Percentiles rank a stretch among this genome's conserved stretches.
Conservation (phyloP, 2,888 invertebrate genomes). For the Philaethria dido region DNA sequence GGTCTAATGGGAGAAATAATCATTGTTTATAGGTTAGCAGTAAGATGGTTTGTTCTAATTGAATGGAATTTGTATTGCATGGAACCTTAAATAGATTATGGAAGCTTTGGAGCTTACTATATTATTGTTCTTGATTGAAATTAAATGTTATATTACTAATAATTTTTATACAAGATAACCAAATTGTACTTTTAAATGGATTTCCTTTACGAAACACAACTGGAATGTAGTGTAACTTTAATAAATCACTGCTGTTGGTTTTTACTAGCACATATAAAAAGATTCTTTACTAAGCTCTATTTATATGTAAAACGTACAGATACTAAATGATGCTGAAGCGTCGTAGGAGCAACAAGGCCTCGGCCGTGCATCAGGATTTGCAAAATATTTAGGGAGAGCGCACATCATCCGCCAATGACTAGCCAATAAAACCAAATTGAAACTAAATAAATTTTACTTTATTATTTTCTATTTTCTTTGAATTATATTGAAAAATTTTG, state of each 20-base stretch:
- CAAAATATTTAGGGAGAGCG: constrained; percentile 62
- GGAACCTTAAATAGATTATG: neutral
- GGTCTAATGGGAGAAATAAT: constrained; percentile 5
- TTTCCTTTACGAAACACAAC: neutral
- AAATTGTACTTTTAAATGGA: neutral
- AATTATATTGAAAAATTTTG: too few relatives aligned
- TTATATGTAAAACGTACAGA: constrained; percentile 71
- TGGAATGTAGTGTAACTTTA: neutral
- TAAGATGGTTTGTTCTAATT: neutral
- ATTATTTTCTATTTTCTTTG: constrained; percentile 63
- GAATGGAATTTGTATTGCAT: neutral
- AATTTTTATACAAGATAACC: neutral
- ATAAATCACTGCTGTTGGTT: constrained; percentile 19
- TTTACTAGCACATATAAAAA: constrained; percentile 32
- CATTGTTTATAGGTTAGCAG: constrained; percentile 1
- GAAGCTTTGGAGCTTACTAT: neutral
- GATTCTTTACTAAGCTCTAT: constrained; percentile 43
- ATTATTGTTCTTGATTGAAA: neutral
- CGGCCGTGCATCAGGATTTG: constrained; percentile 65
- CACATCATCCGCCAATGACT: constrained; percentile 71
- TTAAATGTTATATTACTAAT: neutral
- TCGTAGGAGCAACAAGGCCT: constrained; percentile 51
- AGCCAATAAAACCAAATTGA: constrained; percentile 81
- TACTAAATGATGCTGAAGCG: constrained; percentile 64
- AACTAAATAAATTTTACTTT: constrained; percentile 77